phyloP scores from a whole-genome alignment of 1,140 invertebrate genomes.

The Bilobella aurantiaca region DNA sequence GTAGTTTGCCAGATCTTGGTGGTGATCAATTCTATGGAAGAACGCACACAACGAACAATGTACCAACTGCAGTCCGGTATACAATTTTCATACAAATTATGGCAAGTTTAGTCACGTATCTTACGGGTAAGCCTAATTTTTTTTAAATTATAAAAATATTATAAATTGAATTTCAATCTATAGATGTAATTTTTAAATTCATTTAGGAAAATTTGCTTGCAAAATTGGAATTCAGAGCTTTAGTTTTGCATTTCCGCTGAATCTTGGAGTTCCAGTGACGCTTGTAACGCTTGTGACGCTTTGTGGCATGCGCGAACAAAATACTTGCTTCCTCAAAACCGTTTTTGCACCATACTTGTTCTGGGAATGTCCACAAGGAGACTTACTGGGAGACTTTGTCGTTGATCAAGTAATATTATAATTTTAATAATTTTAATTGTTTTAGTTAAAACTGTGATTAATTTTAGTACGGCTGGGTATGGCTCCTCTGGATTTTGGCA shows the following conservation, averaged over 20 bases:
- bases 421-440: not conserved
- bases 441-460: constrained; percentile 9
- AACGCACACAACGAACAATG: not conserved
- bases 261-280: constrained; percentile 76
- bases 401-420: constrained; percentile 56
- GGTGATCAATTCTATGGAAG: not conserved
- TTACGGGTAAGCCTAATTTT: not conserved
- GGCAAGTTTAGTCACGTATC: not conserved
- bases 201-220: constrained; percentile 76
- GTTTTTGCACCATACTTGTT: constrained; percentile 78
- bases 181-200: not conserved
- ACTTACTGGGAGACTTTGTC: constrained; percentile 70
- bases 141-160: not conserved
- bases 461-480: constrained; percentile 70
- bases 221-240: constrained; percentile 94
- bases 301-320: constrained; percentile 70
- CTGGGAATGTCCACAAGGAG: constrained; percentile 66
- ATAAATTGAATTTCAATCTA: not conserved
- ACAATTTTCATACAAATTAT: not conserved
- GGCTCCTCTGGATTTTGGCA: constrained; percentile 84
- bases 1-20: not conserved
- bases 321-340: constrained; percentile 76
- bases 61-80: not conserved
- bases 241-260: constrained; percentile 90
- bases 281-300: constrained; percentile 77